Conservation (phyloP, 1,140 invertebrate genomes). For the Orius laevigatus region DNA sequence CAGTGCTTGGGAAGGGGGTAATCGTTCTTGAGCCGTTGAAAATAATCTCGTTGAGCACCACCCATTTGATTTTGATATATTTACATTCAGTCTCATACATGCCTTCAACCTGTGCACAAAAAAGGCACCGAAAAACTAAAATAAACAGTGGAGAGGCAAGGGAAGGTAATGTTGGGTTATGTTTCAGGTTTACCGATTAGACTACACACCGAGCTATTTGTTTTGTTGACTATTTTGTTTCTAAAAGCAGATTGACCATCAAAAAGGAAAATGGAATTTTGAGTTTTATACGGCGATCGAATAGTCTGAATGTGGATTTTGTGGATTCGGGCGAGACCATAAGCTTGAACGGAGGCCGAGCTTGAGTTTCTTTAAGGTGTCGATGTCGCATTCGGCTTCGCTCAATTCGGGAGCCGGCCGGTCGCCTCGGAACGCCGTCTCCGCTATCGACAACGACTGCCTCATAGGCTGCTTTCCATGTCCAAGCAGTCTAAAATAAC, state of each 20-base stretch:
- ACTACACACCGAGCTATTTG: background rate
- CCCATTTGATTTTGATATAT: no score
- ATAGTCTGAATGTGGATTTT: conserved; percentile 34
- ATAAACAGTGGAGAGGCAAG: background rate
- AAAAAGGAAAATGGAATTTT: background rate
- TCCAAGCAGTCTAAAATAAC: conserved; percentile 3
- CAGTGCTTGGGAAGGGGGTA: no score
- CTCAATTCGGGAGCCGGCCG: conserved; percentile 35
- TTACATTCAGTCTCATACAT: no score
- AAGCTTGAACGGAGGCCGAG: conserved; percentile 49
- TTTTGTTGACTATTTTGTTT: conserved; percentile 1
- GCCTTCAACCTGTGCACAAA: background rate
- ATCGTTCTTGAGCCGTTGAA: no score
- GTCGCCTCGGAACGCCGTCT: conserved; percentile 36
- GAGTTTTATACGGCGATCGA: conserved; percentile 42
- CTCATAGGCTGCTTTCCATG: conserved; percentile 41
- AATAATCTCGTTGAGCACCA: no score
- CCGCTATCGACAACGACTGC: conserved; percentile 40
- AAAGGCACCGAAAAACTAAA: background rate
- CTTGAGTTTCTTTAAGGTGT: conserved; percentile 57
- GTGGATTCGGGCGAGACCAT: conserved; percentile 42
- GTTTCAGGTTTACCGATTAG: background rate
- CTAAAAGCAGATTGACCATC: background rate
- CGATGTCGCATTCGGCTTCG: conserved; percentile 56
- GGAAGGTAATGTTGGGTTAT: background rate